phyloP scores from a whole-genome alignment of 2,888 invertebrate species.

The Rhimphoctona megacephalus region DNA sequence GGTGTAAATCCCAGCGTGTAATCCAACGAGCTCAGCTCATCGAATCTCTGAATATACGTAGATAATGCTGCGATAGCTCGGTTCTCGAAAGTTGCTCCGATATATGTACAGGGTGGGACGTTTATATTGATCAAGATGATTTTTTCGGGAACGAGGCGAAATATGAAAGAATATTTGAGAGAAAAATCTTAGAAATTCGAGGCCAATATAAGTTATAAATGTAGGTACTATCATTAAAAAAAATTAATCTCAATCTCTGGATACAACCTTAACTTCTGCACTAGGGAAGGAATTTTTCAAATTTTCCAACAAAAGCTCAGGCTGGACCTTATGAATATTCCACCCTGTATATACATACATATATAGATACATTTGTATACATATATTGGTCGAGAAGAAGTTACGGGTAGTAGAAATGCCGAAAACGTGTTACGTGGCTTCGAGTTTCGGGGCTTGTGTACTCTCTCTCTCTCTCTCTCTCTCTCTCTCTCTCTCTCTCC shows the following conservation, averaged over 20 bases:
- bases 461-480: conserved; percentile 34
- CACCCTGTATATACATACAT: neutral
- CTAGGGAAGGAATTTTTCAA: neutral
- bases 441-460: conserved; percentile 46
- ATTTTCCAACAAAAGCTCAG: neutral
- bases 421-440: conserved; percentile 65
- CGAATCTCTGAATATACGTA: conserved; percentile 43
- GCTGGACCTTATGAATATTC: neutral
- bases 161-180: neutral
- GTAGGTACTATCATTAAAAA: neutral
- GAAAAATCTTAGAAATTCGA: neutral
- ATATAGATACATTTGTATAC: neutral
- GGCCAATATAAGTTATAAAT: neutral
- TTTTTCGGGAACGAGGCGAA: neutral
- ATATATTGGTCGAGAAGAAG: conserved; percentile 26
- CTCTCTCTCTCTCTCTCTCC: conserved; percentile 13
- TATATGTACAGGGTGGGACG: conserved; percentile 1
- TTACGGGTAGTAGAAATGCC: conserved; percentile 61
- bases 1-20: conserved; percentile 63
- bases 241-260: neutral
- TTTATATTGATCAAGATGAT: neutral
- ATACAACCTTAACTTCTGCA: neutral
- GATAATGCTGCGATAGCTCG: conserved; percentile 33
- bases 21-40: conserved; percentile 63
- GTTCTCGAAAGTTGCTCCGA: conserved; percentile 45